Conservation (phyloP, 2,888 invertebrate species). For the Dynastes hyllus region DNA sequence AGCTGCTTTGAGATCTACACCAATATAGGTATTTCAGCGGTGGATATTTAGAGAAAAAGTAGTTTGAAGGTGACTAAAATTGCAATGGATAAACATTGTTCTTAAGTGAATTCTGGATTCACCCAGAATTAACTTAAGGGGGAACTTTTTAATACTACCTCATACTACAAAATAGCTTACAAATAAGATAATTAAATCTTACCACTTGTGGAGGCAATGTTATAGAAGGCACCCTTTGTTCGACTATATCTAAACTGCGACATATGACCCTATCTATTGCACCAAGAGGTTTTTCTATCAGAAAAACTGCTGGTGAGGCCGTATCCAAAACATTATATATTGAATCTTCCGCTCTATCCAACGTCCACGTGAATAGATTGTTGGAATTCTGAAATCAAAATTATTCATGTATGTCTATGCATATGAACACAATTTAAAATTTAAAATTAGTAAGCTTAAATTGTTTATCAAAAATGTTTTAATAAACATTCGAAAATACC, state of each 20-base stretch:
- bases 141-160: too few species aligned
- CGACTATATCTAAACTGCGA: conserved; percentile 88
- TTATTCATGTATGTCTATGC: background rate
- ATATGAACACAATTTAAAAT: too few species aligned
- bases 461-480: too few species aligned
- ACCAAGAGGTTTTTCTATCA: conserved; percentile 82
- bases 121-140: too few species aligned
- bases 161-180: too few species aligned
- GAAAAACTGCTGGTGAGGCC: conserved; percentile 82
- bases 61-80: too few species aligned
- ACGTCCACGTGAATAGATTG: conserved; percentile 83
- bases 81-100: too few species aligned
- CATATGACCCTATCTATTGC: conserved; percentile 86
- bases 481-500: background rate
- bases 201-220: conserved; percentile 90
- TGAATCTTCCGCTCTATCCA: conserved; percentile 84
- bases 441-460: too few species aligned
- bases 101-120: too few species aligned
- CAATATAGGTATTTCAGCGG: too few species aligned
- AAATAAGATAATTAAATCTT: conserved; percentile 64
- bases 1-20: too few species aligned
- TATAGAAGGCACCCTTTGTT: conserved; percentile 87
- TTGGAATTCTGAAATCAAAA: conserved; percentile 78
- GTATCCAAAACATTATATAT: conserved; percentile 82
- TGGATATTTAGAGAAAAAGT: too few species aligned